phyloP scores from a whole-genome alignment of 2,113 vertebrate genomes.

The Leptodactylus fuscus region DNA sequence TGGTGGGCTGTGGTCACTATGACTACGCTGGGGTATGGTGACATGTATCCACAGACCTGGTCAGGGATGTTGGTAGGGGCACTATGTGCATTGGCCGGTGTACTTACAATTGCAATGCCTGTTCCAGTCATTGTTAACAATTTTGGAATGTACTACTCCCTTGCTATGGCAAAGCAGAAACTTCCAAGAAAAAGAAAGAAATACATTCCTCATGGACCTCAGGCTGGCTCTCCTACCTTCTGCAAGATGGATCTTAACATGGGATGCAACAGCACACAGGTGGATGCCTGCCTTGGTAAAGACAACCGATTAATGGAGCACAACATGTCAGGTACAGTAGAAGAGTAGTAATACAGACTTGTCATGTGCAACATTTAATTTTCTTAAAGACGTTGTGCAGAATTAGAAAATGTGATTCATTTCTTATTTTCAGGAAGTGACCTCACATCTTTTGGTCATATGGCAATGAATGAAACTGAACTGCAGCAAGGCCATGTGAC shows the following conservation, averaged over 20 bases:
- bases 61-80: conserved; percentile 97
- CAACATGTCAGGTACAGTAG: conserved; percentile 90
- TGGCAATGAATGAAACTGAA: no score
- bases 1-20: conserved; percentile 99
- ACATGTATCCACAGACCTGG: conserved; percentile 98
- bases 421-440: no score
- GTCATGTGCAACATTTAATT: background rate
- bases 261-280: conserved; percentile 92
- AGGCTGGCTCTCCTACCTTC: conserved; percentile 88
- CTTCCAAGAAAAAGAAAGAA: conserved; percentile 96
- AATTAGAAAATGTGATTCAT: no score
- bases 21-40: conserved; percentile 96
- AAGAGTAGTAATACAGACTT: background rate
- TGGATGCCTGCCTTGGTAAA: conserved; percentile 86
- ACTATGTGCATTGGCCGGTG: conserved; percentile 90
- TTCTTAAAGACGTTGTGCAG: no score
- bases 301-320: conserved; percentile 85
- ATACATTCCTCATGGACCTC: conserved; percentile 90
- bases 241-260: conserved; percentile 91
- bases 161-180: conserved; percentile 99
- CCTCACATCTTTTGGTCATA: no score
- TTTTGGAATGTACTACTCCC: conserved; percentile 99
- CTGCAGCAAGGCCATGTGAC: no score
- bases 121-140: conserved; percentile 99
- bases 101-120: conserved; percentile 97